These are phyloP conservation scores for Andrena minutula DNA, from an alignment of 2,888 invertebrate genomes.

Conservation along the genomic window DNA sequence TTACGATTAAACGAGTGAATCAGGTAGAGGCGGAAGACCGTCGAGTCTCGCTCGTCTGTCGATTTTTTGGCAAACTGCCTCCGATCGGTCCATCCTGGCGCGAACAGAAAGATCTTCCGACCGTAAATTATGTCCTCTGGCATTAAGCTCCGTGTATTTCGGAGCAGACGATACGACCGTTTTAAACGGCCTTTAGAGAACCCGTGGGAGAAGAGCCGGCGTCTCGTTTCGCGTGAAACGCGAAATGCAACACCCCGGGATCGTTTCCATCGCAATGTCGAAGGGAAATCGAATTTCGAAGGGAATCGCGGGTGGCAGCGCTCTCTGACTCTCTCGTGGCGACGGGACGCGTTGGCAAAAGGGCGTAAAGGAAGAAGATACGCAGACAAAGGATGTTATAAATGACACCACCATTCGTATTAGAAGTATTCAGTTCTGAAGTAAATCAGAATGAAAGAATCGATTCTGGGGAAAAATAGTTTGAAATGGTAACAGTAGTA, in stretches of 20 bases:
- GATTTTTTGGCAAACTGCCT: conserved; percentile 60
- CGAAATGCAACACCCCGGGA: conserved; percentile 17
- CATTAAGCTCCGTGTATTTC: conserved; percentile 61
- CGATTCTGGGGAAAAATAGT: too few relatives aligned
- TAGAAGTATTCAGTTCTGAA: too few relatives aligned
- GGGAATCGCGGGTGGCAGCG: not conserved
- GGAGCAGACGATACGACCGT: conserved; percentile 56
- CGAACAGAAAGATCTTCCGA: conserved; percentile 39
- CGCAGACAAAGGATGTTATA: too few relatives aligned
- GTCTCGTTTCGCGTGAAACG: conserved; percentile 32
- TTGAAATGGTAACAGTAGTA: too few relatives aligned
- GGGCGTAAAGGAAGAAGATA: too few relatives aligned
- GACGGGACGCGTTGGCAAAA: too few relatives aligned
- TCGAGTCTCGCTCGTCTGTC: conserved; percentile 36
- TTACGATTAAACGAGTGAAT: conserved; percentile 9
- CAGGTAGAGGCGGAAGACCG: conserved; percentile 22
- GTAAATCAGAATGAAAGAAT: too few relatives aligned
- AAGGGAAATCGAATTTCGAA: not conserved
- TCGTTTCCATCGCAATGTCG: not conserved
- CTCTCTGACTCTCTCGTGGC: not conserved
- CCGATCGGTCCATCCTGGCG: conserved; percentile 30
- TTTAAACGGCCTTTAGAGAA: conserved; percentile 67
- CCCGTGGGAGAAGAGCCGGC: conserved; percentile 49
- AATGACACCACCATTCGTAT: too few relatives aligned
- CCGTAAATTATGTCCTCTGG: conserved; percentile 63